A percentile compares a stretch with the other conserved stretches of the same genome.
Conservation (phyloP, 2,113 vertebrate genomes). For the Columbina picui region DNA sequence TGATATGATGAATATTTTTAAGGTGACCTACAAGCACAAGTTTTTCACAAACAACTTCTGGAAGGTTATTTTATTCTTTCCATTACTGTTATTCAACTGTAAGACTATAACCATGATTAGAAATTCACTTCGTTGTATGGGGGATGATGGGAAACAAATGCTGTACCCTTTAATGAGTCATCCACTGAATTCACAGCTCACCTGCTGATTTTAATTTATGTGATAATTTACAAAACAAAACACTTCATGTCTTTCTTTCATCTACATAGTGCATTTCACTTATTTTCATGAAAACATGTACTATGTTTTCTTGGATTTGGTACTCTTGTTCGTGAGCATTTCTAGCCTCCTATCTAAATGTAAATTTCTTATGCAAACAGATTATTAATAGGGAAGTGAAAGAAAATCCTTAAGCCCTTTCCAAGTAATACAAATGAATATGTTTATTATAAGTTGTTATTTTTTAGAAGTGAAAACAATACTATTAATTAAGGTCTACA, state of each 20-base stretch:
- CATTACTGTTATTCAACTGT: not conserved
- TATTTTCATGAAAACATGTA: not conserved
- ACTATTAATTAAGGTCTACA: not conserved
- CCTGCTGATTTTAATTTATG: conserved; percentile 11
- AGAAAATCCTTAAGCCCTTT: not conserved
- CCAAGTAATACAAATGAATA: not conserved
- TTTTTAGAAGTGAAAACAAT: not conserved
- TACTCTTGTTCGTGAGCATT: not conserved
- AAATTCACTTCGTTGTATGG: not conserved
- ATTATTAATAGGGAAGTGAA: not conserved
- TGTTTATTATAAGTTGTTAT: not conserved
- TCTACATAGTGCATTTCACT: not conserved
- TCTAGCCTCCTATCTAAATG: not conserved
- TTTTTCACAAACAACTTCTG: not conserved
- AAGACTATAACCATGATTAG: not conserved
- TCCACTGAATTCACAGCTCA: not conserved
- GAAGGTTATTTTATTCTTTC: not conserved
- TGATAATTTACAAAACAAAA: conserved; percentile 1
- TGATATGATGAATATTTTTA: not conserved
- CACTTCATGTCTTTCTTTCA: not conserved
- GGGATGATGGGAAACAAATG: not conserved
- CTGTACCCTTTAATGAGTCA: not conserved
- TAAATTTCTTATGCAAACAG: not conserved
- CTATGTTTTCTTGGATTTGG: not conserved
- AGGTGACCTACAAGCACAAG: not conserved